Evolutionary conservation across 1,140 invertebrate genomes (phyloP), one percentile per base, ranked within the genome.

Genomic region (Brachionus koreanus): DNA sequence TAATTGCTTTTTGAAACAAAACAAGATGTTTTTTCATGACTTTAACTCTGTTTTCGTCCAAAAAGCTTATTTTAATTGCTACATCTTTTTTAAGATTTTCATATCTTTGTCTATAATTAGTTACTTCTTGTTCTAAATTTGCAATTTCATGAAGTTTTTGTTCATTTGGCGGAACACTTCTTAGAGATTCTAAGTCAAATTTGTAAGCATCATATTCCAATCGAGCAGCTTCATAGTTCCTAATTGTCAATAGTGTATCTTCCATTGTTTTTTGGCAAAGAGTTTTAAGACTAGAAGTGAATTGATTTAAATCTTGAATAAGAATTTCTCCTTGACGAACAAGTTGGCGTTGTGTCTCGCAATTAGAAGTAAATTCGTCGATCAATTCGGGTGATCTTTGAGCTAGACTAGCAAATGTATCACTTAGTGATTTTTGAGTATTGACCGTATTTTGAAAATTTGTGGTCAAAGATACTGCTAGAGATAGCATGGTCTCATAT

Each of bases 1-100:
- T 95, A 16, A 97, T 92, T 5, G 96, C 96, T 89, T 97, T 97
- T 88, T 98, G 95, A 88, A 98, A 95, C 84, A 98, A 88, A 43
- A 98, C 89, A 65, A 98, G 89, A 88, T 98, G 96, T 87, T 97
- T 98, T 88, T 97, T 95, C 95, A 98, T 98, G 83, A 97, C 95
- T 90, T 97, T 97, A 87, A 97, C 95, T 90, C 95, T 92, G 89
- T 98, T 98, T 90, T 98, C 95, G 89, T 98, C 94, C 65, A 98
- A 90, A 89, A 98, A 95, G 88, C 94, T 94, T 85, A 98, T 91
- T 91, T 98, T 98, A 84, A 98, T 93, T n/a, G 93, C 91, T 76
- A 97, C 95, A 90, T 98, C 95, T 69, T 93, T 92, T 74, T 95
- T 90, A 65, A 98, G 90, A 85, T 94, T 93, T 88, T 97, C 96